phyloP scores from a whole-genome alignment of 30 jellyfish, hydroid and myxozoan genomes.

The Clytia hemisphaerica region DNA sequence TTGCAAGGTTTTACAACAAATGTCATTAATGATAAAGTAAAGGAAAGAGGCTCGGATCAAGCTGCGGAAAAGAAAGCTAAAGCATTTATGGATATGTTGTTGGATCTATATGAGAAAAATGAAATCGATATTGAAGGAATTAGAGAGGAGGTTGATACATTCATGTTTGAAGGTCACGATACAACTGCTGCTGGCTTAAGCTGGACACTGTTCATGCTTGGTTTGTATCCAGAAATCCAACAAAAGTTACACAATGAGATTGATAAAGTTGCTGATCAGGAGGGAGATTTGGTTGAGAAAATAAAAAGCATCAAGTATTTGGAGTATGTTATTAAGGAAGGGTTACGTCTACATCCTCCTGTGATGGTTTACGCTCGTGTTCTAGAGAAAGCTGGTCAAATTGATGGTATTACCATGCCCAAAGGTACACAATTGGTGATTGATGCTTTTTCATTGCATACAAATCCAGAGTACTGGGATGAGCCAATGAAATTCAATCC shows the following conservation, averaged over 20 bases:
- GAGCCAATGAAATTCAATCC: constrained; percentile 62
- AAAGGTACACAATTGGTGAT: constrained; percentile 61
- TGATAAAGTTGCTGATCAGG: constrained; percentile 35
- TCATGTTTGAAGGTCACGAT: constrained; percentile 98
- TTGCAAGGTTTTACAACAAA: constrained; percentile 59
- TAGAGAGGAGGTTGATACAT: constrained; percentile 89
- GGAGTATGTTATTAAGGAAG: constrained; percentile 63
- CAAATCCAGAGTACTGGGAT: constrained; percentile 72
- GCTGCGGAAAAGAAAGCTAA: background rate
- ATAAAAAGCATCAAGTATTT: constrained; percentile 14
- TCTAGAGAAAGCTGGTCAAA: constrained; percentile 32
- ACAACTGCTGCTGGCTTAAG: constrained; percentile 83
- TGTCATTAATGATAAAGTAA: constrained; percentile 49
- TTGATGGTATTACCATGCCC: constrained; percentile 46
- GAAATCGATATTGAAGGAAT: constrained; percentile 79
- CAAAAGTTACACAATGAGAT: constrained; percentile 61
- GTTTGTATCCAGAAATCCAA: constrained; percentile 57
- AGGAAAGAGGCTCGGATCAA: background rate
- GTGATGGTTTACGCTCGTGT: constrained; percentile 53
- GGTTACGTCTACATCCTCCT: constrained; percentile 60
- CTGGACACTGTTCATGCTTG: constrained; percentile 63
- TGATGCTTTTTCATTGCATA: constrained; percentile 43
- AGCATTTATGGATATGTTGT: constrained; percentile 57
- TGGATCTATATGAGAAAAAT: constrained; percentile 55
- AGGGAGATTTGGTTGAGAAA: constrained; percentile 21